Evolutionary conservation across 2,113 vertebrate genomes (phyloP), one percentile per base, ranked within the genome.

Genomic region (Scomber scombrus): DNA sequence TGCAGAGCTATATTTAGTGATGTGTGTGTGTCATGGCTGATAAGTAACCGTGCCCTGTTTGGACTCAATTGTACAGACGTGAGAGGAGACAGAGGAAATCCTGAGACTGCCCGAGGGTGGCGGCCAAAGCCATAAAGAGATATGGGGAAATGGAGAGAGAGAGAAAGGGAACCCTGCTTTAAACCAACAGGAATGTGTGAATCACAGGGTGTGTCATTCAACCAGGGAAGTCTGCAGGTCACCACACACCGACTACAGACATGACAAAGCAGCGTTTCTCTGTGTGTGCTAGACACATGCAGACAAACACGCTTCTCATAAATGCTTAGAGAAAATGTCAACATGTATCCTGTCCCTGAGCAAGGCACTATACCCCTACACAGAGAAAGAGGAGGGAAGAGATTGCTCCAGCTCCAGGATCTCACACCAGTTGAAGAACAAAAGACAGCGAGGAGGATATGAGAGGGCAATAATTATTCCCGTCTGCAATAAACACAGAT

Each of bases 61-160:
- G 76, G 74, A 79, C 73, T 84, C 43, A 75, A 63, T 74, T 51
- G 49, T 75, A 71, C 80, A 78, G 75, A 88, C 75, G 66, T 11
- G 79, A 90, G 71, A 86, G 71, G 78, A 91, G 89, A 92, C 87
- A 43, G 70, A 90, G 90, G 91, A 92, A 89, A 89, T 93, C 89
- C 89, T 90, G 90, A 86, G 61, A 76, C 45, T 62, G 67, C 66
- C 72, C 0, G 18, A 77, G 84, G 82, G 80, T 88, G 78, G 80
- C 4, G 67, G 74, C 31, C 69, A 71, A 50, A 1, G 3, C 68
- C 64, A 61, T 57, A 14, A 75, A 81, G 58, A 80, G 69, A 84
- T 57, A 84, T 29, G 43, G 52, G 61, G 63, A 85, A 61, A 71
- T 16, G 72, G 52, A 50, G 21, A 54, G 8, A 50, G 21, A 54